Conservation (phyloP, 2,113 vertebrate genomes). For the Antechinus stuartii region DNA sequence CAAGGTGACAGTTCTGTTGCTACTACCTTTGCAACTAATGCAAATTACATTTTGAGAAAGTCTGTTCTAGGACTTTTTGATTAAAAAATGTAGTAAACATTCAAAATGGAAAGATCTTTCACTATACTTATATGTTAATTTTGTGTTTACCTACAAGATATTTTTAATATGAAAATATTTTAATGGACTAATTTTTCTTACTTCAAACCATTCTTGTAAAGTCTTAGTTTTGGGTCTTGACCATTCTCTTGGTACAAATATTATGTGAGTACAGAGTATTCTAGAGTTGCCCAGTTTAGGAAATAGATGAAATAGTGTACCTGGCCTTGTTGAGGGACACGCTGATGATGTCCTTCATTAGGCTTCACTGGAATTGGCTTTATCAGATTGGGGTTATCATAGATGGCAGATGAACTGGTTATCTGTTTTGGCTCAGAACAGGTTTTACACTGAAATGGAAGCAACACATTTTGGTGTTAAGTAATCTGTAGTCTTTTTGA, state of each 20-base stretch:
- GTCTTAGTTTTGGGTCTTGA: not conserved
- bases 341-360: conserved; percentile 80
- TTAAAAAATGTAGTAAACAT: not conserved
- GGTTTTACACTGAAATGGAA: conserved; percentile 87
- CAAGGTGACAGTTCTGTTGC: not conserved
- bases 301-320: conserved; percentile 60
- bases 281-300: not conserved
- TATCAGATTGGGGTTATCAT: conserved; percentile 93
- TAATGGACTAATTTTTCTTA: not conserved
- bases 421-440: conserved; percentile 96
- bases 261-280: not conserved
- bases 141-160: not conserved
- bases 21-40: not conserved
- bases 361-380: conserved; percentile 97
- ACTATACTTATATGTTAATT: not conserved
- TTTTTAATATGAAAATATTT: conserved; percentile 35
- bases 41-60: not conserved
- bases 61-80: not conserved
- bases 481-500: not conserved
- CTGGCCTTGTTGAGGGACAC: conserved; percentile 78
- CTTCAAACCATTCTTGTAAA: not conserved
- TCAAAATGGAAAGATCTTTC: not conserved
- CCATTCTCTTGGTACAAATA: not conserved
- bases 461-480: conserved; percentile 37
- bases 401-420: conserved; percentile 91